Evolutionary conservation across 1,140 invertebrate genomes (phyloP).

Genomic region (Papilio aristodemus): DNA sequence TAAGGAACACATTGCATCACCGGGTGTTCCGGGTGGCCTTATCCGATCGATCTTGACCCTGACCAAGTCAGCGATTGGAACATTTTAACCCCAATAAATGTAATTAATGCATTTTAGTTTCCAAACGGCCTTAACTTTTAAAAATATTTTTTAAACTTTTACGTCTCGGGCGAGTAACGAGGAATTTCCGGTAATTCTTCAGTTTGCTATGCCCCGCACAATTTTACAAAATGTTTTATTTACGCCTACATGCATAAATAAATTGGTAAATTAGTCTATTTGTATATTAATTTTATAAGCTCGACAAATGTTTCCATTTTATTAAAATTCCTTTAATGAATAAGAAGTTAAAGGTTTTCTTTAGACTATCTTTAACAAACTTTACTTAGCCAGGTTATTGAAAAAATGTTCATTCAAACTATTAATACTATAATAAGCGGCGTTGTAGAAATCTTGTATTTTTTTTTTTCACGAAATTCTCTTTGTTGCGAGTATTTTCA

Average conservation of each 20-base stretch:
- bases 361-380: too few relatives aligned
- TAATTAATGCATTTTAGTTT: conserved; percentile 29
- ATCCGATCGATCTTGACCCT: conserved; percentile 25
- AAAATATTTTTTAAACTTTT: conserved; percentile 21
- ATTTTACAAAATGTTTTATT: neutral
- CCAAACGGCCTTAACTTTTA: conserved; percentile 27
- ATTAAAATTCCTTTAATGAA: too few relatives aligned
- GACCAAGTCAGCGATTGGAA: conserved; percentile 24
- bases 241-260: conserved; percentile 1
- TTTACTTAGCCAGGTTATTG: too few relatives aligned
- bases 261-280: neutral
- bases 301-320: too few relatives aligned
- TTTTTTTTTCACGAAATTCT: too few relatives aligned
- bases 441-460: too few relatives aligned
- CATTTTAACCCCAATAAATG: conserved; percentile 25
- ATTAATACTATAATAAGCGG: too few relatives aligned
- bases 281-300: neutral
- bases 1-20: conserved; percentile 29
- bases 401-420: too few relatives aligned
- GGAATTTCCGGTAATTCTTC: conserved; percentile 30
- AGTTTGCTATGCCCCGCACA: conserved; percentile 17
- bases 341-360: too few relatives aligned
- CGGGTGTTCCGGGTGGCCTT: conserved; percentile 25
- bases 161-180: neutral
- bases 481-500: too few relatives aligned